Percentiles rank a stretch among this genome's conserved stretches.
These are phyloP conservation scores for Pyrgilauda ruficollis DNA, from an alignment of 2,113 vertebrate genomes.

Conservation along the genomic window DNA sequence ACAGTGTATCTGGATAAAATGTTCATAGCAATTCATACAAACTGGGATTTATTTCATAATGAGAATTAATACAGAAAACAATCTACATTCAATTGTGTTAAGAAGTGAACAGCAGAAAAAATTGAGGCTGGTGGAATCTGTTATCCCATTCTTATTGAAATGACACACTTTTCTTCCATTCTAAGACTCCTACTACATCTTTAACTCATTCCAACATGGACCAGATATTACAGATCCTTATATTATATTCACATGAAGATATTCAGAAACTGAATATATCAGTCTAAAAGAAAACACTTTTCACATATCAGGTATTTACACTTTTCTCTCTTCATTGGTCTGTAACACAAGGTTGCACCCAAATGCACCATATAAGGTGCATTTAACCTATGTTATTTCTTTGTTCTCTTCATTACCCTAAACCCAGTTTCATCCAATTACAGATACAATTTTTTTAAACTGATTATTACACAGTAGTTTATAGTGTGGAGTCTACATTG, in stretches of 20 bases:
- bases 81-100: background rate
- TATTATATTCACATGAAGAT: background rate
- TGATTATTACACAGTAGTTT: background rate
- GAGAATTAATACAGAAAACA: background rate
- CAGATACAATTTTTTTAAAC: rapidly evolving
- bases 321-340: background rate
- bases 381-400: background rate
- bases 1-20: background rate
- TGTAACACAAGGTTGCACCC: background rate
- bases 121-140: background rate
- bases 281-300: background rate
- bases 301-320: background rate
- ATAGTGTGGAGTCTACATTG: background rate
- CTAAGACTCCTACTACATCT: background rate
- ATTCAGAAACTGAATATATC: background rate
- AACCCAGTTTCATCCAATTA: background rate
- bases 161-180: background rate
- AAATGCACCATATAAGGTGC: background rate
- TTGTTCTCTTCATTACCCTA: background rate
- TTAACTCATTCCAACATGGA: background rate
- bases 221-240: background rate
- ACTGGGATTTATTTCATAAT: background rate
- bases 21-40: background rate
- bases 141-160: background rate
- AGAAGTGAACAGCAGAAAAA: background rate